Percentiles rank a stretch among this genome's conserved stretches.
Evolutionary conservation across 2,888 invertebrate species (phyloP).

Genomic region (Harpalus rufipes): DNA sequence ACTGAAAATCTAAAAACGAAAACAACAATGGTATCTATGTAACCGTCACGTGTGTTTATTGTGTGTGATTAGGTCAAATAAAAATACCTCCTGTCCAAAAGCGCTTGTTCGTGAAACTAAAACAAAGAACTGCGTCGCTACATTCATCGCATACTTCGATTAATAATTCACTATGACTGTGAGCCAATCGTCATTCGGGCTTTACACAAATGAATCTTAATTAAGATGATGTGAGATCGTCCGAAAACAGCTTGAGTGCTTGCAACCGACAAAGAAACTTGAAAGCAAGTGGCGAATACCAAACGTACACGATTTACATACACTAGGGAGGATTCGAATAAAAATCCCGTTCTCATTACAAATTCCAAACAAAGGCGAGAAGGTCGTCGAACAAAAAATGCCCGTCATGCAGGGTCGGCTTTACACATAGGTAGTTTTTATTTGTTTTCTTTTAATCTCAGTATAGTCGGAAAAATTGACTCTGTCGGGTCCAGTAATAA

Average conservation of each 20-base stretch:
- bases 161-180: constrained; percentile 5
- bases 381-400: constrained; percentile 52
- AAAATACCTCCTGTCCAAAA: constrained; percentile 19
- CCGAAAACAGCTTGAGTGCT: constrained; percentile 15
- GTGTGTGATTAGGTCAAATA: background rate
- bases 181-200: constrained; percentile 18
- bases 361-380: constrained; percentile 54
- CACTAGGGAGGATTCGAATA: constrained; percentile 45
- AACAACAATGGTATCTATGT: background rate
- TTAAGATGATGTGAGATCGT: constrained; percentile 31
- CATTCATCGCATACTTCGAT: constrained; percentile 41
- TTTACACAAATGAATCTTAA: constrained; percentile 48
- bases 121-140: constrained; percentile 35
- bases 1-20: background rate
- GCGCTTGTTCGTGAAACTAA: constrained; percentile 3
- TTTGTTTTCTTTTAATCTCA: too few species aligned
- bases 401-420: background rate
- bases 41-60: background rate
- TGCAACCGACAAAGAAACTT: constrained; percentile 23
- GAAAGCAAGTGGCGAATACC: constrained; percentile 40
- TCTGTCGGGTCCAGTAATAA: too few species aligned
- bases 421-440: background rate
- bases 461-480: too few species aligned
- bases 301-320: constrained; percentile 55
- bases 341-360: constrained; percentile 59